These are phyloP conservation scores for Diachasma alloeum DNA, from an alignment of 1,140 invertebrate genomes.

Conservation along the genomic window DNA sequence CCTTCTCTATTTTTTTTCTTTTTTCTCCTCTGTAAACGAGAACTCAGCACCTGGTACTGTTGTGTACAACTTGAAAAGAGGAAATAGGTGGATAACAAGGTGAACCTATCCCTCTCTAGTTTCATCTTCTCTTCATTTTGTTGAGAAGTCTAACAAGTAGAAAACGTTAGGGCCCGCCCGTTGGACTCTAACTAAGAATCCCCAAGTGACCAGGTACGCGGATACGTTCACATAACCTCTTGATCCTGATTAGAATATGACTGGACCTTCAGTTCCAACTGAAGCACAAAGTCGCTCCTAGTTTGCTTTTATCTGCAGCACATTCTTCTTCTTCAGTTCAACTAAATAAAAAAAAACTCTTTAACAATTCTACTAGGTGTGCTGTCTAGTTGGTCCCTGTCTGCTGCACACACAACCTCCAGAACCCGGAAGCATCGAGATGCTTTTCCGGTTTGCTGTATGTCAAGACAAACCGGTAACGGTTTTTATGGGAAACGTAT, in stretches of 20 bases:
- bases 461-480: slow-evolving; percentile 41
- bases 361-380: neutral
- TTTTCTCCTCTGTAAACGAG: neutral
- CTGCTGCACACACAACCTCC: slow-evolving; percentile 31
- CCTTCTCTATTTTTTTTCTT: neutral
- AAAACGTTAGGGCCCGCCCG: slow-evolving; percentile 15
- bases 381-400: slow-evolving; percentile 7
- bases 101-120: neutral
- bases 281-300: slow-evolving; percentile 25
- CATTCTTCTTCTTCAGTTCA: slow-evolving; percentile 1
- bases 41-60: neutral
- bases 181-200: neutral
- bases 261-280: slow-evolving; percentile 34
- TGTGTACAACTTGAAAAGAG: neutral
- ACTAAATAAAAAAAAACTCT: neutral
- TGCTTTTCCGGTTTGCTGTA: slow-evolving; percentile 31
- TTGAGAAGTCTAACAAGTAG: slow-evolving; percentile 2
- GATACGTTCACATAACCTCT: slow-evolving; percentile 64
- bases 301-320: slow-evolving; percentile 6
- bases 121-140: neutral
- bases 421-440: slow-evolving; percentile 51
- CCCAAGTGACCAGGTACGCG: slow-evolving; percentile 36
- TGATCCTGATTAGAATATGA: slow-evolving; percentile 65
- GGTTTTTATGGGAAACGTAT: slow-evolving; percentile 52
- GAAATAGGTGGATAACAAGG: slow-evolving; percentile 9